Percentiles rank a stretch among this genome's conserved stretches.
These are phyloP conservation scores for Misgurnus anguillicaudatus DNA, from an alignment of 2,113 vertebrate species.

Conservation along the genomic window DNA sequence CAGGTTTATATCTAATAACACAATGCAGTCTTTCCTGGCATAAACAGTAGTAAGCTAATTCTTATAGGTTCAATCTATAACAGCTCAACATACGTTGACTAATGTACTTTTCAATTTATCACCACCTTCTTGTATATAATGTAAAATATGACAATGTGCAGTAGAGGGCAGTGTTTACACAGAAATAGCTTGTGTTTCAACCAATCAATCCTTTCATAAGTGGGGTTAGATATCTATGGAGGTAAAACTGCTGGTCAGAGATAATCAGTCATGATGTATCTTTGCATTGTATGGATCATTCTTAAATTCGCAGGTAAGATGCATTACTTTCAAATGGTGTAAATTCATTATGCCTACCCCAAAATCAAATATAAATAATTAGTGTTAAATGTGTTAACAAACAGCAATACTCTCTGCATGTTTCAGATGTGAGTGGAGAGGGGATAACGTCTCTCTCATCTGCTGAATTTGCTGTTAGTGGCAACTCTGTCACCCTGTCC, in stretches of 20 bases:
- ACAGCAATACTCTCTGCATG: neutral
- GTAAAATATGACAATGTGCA: neutral
- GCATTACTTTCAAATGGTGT: neutral
- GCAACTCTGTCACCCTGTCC: neutral
- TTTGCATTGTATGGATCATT: neutral
- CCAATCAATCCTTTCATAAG: neutral
- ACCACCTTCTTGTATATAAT: too few species aligned
- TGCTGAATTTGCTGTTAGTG: neutral
- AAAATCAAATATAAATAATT: too few species aligned
- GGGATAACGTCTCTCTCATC: neutral
- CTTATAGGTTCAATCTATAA: too few species aligned
- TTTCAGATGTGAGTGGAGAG: neutral
- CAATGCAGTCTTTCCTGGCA: too few species aligned
- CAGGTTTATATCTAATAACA: too few species aligned
- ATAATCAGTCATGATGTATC: conserved; percentile 2
- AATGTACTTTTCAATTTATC: too few species aligned
- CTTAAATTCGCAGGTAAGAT: neutral
- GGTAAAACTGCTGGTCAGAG: neutral
- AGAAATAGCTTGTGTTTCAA: neutral
- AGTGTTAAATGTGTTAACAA: too few species aligned
- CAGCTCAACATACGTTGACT: too few species aligned
- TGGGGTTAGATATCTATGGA: neutral
- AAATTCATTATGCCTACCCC: too few species aligned
- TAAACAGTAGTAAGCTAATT: too few species aligned
- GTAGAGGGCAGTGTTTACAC: neutral